These are phyloP conservation scores for Rhea americana DNA, from an alignment of 2,113 vertebrate species.

Conservation along the genomic window DNA sequence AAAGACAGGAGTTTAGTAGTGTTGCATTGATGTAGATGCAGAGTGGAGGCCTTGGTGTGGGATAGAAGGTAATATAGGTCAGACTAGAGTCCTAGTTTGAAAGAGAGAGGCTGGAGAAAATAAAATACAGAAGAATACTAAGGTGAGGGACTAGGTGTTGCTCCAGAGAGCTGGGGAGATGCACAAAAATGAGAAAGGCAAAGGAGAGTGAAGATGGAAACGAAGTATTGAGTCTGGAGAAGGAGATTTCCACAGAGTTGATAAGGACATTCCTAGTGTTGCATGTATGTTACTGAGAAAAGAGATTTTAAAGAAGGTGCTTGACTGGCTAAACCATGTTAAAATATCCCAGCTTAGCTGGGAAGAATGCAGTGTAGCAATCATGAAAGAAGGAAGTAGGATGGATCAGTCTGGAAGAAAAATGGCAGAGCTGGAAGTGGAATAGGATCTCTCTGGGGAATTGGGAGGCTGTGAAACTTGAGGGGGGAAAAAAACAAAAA, in stretches of 20 bases:
- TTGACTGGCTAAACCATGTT: accelerated
- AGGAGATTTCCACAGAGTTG: background rate
- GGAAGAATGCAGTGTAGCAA: accelerated
- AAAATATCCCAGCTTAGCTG: background rate
- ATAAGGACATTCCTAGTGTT: accelerated
- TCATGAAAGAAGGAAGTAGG: background rate
- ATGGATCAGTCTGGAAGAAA: background rate
- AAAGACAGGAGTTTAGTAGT: accelerated
- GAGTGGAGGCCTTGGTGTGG: too few species aligned
- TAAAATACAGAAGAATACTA: background rate
- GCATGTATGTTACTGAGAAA: background rate
- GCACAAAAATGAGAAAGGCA: background rate
- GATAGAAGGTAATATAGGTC: accelerated
- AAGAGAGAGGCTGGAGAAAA: background rate
- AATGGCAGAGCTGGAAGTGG: background rate
- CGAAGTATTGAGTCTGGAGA: accelerated
- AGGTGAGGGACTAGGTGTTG: background rate
- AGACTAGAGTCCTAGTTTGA: background rate
- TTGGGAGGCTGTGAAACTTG: background rate
- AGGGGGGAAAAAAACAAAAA: too few species aligned
- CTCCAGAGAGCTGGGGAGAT: background rate
- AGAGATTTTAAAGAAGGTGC: background rate
- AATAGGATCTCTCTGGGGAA: background rate
- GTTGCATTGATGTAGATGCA: accelerated
- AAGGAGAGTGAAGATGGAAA: background rate